A percentile compares a stretch with the other conserved stretches of the same genome.
Evolutionary conservation across 2,888 invertebrate species (phyloP).

Genomic region (Phrixothrix hirtus): DNA sequence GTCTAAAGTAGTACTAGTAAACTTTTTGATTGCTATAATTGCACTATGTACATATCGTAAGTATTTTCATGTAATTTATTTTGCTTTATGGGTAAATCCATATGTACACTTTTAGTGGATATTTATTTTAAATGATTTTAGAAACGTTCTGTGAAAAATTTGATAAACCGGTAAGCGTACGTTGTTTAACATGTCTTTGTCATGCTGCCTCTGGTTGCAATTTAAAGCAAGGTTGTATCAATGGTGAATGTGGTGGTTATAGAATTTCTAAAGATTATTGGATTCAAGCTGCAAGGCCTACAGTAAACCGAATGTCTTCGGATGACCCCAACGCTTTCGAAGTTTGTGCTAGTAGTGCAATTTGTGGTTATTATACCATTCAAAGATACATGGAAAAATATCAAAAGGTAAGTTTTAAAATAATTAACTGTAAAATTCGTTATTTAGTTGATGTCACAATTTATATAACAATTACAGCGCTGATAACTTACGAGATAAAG

Average conservation of each 20-base stretch:
- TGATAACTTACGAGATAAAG: too few species aligned
- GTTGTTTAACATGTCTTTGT: not conserved
- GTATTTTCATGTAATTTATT: too few species aligned
- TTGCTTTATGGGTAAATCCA: too few species aligned
- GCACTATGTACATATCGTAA: too few species aligned
- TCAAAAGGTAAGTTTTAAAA: constrained; percentile 1
- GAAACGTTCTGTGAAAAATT: not conserved
- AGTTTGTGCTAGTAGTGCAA: not conserved
- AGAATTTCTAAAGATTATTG: not conserved
- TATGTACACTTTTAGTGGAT: too few species aligned
- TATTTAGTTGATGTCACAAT: too few species aligned
- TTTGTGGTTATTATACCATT: not conserved
- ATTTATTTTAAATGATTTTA: too few species aligned
- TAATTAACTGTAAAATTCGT: too few species aligned
- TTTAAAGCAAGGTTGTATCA: not conserved
- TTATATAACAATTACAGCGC: too few species aligned
- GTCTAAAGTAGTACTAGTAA: too few species aligned
- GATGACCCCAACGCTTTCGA: not conserved
- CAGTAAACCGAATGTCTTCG: not conserved
- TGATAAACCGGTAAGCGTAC: not conserved
- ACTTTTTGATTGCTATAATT: too few species aligned
- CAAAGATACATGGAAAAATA: constrained; percentile 2
- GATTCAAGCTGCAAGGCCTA: not conserved
- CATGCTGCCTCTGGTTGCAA: not conserved
- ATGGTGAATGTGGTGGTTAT: not conserved